phyloP scores from a whole-genome alignment of 2,888 invertebrate species.

The Endotricha flammealis region DNA sequence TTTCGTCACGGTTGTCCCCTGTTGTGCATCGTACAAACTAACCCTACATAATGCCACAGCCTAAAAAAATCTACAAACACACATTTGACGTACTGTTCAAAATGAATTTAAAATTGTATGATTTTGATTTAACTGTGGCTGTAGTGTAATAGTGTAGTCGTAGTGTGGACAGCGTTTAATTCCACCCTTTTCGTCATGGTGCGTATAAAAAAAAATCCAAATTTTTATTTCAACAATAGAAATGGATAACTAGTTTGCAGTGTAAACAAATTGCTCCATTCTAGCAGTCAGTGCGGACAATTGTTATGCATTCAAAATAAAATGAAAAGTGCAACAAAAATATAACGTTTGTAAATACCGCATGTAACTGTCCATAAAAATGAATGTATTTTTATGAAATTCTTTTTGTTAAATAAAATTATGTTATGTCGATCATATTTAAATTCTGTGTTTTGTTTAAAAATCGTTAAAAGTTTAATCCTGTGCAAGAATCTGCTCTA shows the following conservation, averaged over 20 bases:
- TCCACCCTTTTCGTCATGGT: slow-evolving; percentile 44
- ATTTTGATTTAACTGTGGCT: slow-evolving; percentile 28
- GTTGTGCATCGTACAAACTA: slow-evolving; percentile 19
- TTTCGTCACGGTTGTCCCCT: slow-evolving; percentile 65
- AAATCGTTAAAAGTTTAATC: no score
- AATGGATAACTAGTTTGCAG: slow-evolving; percentile 63
- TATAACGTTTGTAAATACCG: slow-evolving; percentile 16
- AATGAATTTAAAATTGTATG: no score
- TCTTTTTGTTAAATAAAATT: slow-evolving; percentile 4
- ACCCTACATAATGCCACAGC: slow-evolving; percentile 20
- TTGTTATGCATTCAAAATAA: slow-evolving; percentile 28
- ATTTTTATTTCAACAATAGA: slow-evolving; percentile 65
- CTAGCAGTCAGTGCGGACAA: slow-evolving; percentile 36
- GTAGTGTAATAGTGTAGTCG: slow-evolving; percentile 6
- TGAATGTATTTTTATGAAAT: no score
- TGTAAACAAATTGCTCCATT: slow-evolving; percentile 72
- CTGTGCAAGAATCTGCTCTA: no score
- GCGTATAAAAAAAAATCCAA: slow-evolving; percentile 52
- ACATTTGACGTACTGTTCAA: slow-evolving; percentile 16
- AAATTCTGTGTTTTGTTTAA: no score
- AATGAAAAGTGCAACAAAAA: slow-evolving; percentile 24
- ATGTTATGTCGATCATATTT: no score
- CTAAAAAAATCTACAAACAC: slow-evolving; percentile 18
- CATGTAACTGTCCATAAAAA: no score
- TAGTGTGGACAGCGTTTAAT: slow-evolving; percentile 22